These are phyloP conservation scores for Paraplagusia blochii DNA, from an alignment of 2,113 vertebrate genomes.

Conservation along the genomic window DNA sequence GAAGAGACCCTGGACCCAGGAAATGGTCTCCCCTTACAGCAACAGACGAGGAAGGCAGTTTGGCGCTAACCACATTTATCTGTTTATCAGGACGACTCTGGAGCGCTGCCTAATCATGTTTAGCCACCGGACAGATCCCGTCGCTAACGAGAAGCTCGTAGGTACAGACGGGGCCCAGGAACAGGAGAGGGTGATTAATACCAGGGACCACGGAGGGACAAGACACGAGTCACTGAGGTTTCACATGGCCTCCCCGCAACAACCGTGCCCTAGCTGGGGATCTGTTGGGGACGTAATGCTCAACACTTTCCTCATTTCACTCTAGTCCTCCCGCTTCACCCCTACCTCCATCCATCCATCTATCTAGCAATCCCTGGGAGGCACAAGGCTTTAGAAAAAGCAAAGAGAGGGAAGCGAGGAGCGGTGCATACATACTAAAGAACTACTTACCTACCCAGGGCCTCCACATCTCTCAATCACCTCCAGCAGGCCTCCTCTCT, in stretches of 20 bases:
- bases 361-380: slow-evolving; percentile 74
- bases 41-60: slow-evolving; percentile 62
- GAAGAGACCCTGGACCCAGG: slow-evolving; percentile 79
- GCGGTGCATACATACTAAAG: slow-evolving; percentile 77
- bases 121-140: slow-evolving; percentile 74
- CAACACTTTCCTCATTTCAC: slow-evolving; percentile 66
- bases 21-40: slow-evolving; percentile 80
- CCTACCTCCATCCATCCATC: slow-evolving; percentile 58
- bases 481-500: slow-evolving; percentile 73
- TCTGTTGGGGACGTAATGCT: slow-evolving; percentile 70
- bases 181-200: slow-evolving; percentile 61
- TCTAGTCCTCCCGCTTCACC: slow-evolving; percentile 17
- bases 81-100: slow-evolving; percentile 81
- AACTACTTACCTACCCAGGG: slow-evolving; percentile 77
- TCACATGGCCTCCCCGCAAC: slow-evolving; percentile 18
- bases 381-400: slow-evolving; percentile 62
- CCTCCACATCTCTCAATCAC: slow-evolving; percentile 78
- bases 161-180: slow-evolving; percentile 62
- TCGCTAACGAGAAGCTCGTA: slow-evolving; percentile 74
- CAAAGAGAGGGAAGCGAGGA: slow-evolving; percentile 62
- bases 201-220: slow-evolving; percentile 12
- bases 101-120: slow-evolving; percentile 77
- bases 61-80: slow-evolving; percentile 79
- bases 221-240: slow-evolving; percentile 36
- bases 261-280: slow-evolving; percentile 56